Evolutionary conservation across 1,140 invertebrate genomes (phyloP), one percentile per base, ranked within the genome.

Genomic region (Coelopa frigida): DNA sequence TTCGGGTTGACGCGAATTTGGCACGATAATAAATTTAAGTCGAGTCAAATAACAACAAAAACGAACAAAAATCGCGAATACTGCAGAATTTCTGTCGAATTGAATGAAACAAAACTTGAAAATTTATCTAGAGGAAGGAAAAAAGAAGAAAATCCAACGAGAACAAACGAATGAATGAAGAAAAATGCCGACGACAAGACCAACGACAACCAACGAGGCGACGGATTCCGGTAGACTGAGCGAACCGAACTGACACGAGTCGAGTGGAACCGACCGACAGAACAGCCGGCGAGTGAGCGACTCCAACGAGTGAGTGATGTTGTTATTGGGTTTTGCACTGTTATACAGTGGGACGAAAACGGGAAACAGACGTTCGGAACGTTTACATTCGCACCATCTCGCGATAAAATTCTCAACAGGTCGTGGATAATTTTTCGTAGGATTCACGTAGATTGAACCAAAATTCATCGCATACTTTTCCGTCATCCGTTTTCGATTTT

Each of bases 181-280:
- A 42, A 42, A 42, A 42, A 17, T 29, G 14, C 39, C 24, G 40
- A 42, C 38, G 24, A 26, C 22, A n/a, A 22, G 22, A 40, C 40
- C 24, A 29, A 42, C 11, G 14, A 42, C 27, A 42, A 20, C 8
- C 32, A 10, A 42, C 32, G 5, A 20, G 24, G n/a, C 40, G 17
- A 42, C 40, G 40, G 32, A 42, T 42, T 42, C 40, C 40, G 40
- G 40, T 42, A 42, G 40, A 42, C 40, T 42, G 39, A 41, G 23
- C 17, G 17, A 41, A 29, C n/a, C n/a, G n/a, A n/a, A n/a, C n/a
- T n/a, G n/a, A n/a, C n/a, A n/a, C n/a, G n/a, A n/a, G n/a, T n/a
- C n/a, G n/a, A 41, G 20, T 41, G 17, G 23, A 41, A 41, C 39
- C 29, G 17, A 17, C 22, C 23, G 37, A 24, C 17, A 22, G 22